Percentiles rank a stretch among this genome's conserved stretches.
Conservation (phyloP, 1,140 invertebrate species). For the Camponotus vicinus region DNA sequence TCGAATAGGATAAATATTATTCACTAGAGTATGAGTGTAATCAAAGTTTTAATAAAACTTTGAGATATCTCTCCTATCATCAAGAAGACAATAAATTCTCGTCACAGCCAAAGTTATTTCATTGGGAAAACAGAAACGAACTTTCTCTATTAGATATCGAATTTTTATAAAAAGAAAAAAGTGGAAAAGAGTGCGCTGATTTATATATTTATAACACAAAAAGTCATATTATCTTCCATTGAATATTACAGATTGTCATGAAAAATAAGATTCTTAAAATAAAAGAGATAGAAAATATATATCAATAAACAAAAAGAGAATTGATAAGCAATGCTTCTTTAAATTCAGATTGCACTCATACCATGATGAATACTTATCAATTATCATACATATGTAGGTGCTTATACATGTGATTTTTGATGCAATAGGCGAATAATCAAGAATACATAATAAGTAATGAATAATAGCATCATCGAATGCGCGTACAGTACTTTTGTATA, state of each 20-base stretch:
- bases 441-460: conserved; percentile 43
- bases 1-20: conserved; percentile 25
- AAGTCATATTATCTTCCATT: conserved; percentile 6
- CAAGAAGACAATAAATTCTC: conserved; percentile 55
- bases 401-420: conserved; percentile 52
- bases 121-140: conserved; percentile 19
- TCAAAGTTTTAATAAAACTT: conserved; percentile 45
- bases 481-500: conserved; percentile 44
- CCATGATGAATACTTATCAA: conserved; percentile 26
- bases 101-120: conserved; percentile 34
- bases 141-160: conserved; percentile 18
- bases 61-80: conserved; percentile 14
- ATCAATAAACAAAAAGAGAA: conserved; percentile 40
- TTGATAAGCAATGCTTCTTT: conserved; percentile 5
- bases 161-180: not conserved
- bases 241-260: conserved; percentile 15
- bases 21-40: conserved; percentile 41
- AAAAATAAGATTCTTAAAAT: conserved; percentile 9
- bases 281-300: not conserved
- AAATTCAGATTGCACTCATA: conserved; percentile 42
- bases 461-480: conserved; percentile 42
- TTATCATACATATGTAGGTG: conserved; percentile 46
- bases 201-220: conserved; percentile 41
- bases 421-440: conserved; percentile 42
- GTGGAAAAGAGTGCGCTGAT: conserved; percentile 15